phyloP scores from a whole-genome alignment of 2,888 invertebrate genomes.

The Drosophila helvetica region DNA sequence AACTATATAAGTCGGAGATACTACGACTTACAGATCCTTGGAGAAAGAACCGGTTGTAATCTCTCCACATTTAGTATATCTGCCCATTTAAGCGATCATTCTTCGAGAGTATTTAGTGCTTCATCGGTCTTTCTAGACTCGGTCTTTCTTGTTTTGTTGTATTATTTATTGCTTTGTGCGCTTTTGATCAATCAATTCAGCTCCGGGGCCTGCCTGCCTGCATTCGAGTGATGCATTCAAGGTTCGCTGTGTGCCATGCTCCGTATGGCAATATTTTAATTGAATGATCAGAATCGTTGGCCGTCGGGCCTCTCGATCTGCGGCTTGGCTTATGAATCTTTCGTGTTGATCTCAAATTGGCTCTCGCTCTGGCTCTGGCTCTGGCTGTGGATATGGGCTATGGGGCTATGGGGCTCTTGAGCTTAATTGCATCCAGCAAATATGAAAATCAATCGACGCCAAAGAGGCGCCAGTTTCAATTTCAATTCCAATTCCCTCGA shows the following conservation, averaged over 20 bases:
- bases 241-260: slow-evolving; percentile 50
- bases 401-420: slow-evolving; percentile 24
- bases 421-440: slow-evolving; percentile 34
- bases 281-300: slow-evolving; percentile 79
- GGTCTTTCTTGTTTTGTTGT: slow-evolving; percentile 10
- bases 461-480: slow-evolving; percentile 65
- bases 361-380: slow-evolving; percentile 24
- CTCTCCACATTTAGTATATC: neutral
- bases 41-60: neutral
- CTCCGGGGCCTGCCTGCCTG: slow-evolving; percentile 51
- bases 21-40: neutral
- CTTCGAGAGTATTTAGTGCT: neutral
- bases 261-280: slow-evolving; percentile 65
- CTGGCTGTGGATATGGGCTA: slow-evolving; percentile 13
- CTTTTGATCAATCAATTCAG: slow-evolving; percentile 79
- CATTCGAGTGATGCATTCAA: slow-evolving; percentile 16
- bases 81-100: neutral
- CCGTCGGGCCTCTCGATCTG: slow-evolving; percentile 14
- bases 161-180: slow-evolving; percentile 45
- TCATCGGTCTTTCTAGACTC: neutral
- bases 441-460: slow-evolving; percentile 68
- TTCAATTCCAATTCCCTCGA: slow-evolving; percentile 32
- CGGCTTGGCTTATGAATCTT: neutral
- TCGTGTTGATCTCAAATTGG: slow-evolving; percentile 41
- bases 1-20: too few relatives aligned